Conservation (phyloP, 2,113 vertebrate genomes). For the Hassar affinis region DNA sequence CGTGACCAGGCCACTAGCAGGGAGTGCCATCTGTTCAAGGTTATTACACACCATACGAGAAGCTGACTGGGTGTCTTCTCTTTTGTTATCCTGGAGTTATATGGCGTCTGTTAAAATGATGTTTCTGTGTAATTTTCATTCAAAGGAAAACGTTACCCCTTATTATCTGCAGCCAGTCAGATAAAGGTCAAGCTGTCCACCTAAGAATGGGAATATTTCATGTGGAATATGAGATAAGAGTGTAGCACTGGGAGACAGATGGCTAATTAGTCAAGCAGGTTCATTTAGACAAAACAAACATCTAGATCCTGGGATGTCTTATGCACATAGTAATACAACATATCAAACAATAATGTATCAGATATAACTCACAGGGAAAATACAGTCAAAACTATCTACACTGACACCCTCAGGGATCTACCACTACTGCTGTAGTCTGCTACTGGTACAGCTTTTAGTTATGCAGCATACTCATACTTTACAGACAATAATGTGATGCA, state of each 20-base stretch:
- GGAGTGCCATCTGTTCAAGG: constrained; percentile 46
- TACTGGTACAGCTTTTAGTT: too few relatives aligned
- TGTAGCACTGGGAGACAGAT: background rate
- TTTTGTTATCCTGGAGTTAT: background rate
- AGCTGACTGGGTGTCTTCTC: constrained; percentile 5
- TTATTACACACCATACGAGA: constrained; percentile 25
- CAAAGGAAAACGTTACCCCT: background rate
- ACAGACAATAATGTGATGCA: too few relatives aligned
- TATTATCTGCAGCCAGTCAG: background rate
- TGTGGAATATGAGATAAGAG: background rate
- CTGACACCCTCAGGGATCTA: background rate
- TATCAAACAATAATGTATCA: background rate
- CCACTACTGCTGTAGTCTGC: too few relatives aligned
- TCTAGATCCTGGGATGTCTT: background rate
- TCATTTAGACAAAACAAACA: constrained; percentile 24
- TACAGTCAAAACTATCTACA: background rate
- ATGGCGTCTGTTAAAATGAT: background rate
- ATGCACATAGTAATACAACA: background rate
- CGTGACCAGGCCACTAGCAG: constrained; percentile 19
- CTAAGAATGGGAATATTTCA: background rate
- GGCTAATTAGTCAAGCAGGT: constrained; percentile 4
- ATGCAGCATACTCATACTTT: too few relatives aligned
- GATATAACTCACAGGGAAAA: constrained; percentile 1
- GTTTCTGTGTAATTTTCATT: background rate
- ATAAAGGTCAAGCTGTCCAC: background rate